Base-by-base conservation (phyloP, 1,140 invertebrate genomes). In the Drosophila guanche region DNA sequence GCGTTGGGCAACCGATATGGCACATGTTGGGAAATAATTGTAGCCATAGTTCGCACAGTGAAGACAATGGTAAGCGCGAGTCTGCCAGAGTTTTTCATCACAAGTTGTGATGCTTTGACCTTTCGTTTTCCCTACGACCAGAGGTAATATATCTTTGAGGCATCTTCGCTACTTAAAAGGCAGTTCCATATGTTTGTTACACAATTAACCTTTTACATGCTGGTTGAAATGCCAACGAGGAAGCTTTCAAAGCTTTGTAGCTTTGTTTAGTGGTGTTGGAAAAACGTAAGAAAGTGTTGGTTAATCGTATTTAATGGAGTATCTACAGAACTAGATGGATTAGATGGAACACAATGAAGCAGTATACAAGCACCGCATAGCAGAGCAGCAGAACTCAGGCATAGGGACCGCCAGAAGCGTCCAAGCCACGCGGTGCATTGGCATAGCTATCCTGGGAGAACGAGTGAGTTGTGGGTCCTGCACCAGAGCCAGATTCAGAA, bases 271-370 rank as follows among this genome's bases (percentile, higher is more conserved):
- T 33, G 12, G 14, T 5, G 20, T 53, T 16, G n/a, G 48, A 25
- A 51, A 33, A 6, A 14, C 7, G 16, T 20, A 33, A 1, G 25
- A 25, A 4, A 40, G 33, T n/a, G 29, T 45, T 50, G 8, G 29
- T 8, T 33, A 33, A 33, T 72, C 51, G 29, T 48, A 47, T 79
- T 79, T 70, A 41, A 51, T 53, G 47, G 48, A 41, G 16, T 58
- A 43, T 40, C 53, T 68, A 63, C n/a, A 72, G 60, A 72, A 76
- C 78, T 81, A 81, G 20, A 37, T 71, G 25, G 8, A 33, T 33
- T 62, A 80, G 48, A 51, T 79, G 59, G 46, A 76, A 50, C 7
- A 80, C 54, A 8, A 79, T 59, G 45, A 79, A 16, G 16, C 47
- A 66, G 56, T 61, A 78, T 42, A 66, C 52, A 51, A 67, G 52